phyloP scores from a whole-genome alignment of 2,888 invertebrate species.

The Gibbula magus region DNA sequence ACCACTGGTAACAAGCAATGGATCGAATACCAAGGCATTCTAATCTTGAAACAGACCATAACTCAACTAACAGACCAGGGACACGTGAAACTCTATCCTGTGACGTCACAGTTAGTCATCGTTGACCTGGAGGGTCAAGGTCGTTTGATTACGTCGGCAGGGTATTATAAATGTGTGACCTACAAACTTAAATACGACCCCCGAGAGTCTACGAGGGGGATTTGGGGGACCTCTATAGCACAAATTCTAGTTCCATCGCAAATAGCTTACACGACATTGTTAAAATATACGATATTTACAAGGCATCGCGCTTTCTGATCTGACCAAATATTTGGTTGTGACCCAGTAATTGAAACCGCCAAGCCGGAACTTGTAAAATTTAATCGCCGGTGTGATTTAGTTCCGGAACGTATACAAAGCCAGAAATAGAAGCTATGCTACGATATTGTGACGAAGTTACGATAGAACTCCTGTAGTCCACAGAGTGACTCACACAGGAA shows the following conservation, averaged over 20 bases:
- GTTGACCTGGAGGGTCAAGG: not conserved
- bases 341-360: not conserved
- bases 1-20: not conserved
- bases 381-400: not conserved
- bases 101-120: slow-evolving; percentile 11
- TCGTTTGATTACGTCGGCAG: slow-evolving; percentile 3
- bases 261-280: too few relatives aligned
- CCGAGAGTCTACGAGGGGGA: not conserved
- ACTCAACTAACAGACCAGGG: not conserved
- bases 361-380: not conserved
- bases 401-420: not conserved
- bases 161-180: slow-evolving; percentile 1
- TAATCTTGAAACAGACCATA: not conserved
- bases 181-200: not conserved
- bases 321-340: not conserved
- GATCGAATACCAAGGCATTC: not conserved
- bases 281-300: too few relatives aligned
- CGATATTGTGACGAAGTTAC: not conserved
- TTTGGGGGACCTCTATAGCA: too few relatives aligned
- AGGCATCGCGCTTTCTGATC: too few relatives aligned
- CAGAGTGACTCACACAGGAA: not conserved
- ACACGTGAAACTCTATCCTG: not conserved
- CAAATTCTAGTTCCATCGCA: too few relatives aligned
- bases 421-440: not conserved
- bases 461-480: not conserved